phyloP scores from a whole-genome alignment of 2,888 invertebrate genomes.

The Tipula vernalis region DNA sequence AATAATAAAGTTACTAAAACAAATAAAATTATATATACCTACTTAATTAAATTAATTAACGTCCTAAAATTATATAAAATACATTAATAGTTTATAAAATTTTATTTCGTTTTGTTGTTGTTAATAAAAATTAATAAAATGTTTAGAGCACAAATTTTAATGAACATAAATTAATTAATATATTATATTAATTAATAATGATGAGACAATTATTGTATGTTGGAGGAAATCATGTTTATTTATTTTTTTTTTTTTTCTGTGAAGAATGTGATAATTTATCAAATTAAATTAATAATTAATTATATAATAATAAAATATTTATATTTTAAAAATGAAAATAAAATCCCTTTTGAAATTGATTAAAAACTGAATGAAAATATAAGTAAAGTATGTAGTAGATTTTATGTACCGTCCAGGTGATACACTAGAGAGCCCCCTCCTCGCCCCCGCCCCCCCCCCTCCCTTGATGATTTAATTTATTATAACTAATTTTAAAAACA shows the following conservation, averaged over 20 bases:
- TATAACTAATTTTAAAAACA: background rate
- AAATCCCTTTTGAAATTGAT: background rate
- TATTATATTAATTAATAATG: background rate
- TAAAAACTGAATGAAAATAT: background rate
- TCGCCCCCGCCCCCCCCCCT: no score
- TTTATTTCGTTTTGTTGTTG: background rate
- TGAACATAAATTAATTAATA: background rate
- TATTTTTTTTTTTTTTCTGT: background rate
- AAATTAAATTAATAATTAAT: background rate
- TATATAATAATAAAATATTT: background rate
- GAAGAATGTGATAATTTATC: constrained; percentile 8
- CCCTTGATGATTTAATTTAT: background rate
- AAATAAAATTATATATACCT: background rate
- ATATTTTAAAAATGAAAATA: background rate
- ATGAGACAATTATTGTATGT: background rate
- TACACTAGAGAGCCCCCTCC: background rate
- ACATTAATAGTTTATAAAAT: background rate
- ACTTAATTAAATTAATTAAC: background rate
- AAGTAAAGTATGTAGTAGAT: background rate
- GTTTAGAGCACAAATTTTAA: background rate
- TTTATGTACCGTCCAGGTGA: constrained; percentile 8
- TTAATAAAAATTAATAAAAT: background rate
- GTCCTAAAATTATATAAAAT: background rate
- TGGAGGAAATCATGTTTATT: background rate
- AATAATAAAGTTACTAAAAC: background rate